Conservation (phyloP, 2,113 vertebrate species). For the Sclerurus mexicanus region DNA sequence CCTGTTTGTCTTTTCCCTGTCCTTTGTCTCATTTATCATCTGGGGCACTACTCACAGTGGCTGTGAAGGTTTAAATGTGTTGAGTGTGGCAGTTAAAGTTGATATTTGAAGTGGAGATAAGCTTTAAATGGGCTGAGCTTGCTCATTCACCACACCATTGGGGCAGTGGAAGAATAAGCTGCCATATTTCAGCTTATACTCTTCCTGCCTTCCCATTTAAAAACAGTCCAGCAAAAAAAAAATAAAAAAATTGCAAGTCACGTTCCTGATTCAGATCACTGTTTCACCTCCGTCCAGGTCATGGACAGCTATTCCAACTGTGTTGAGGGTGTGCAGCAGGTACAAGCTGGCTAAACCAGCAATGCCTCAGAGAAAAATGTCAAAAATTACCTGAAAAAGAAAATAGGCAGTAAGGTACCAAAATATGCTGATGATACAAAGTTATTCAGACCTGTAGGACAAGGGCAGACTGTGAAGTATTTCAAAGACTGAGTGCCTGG, state of each 20-base stretch:
- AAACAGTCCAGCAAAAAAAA: background rate
- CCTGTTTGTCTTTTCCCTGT: background rate
- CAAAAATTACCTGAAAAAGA: slow-evolving; percentile 4
- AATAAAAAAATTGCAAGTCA: background rate
- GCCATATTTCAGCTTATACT: background rate
- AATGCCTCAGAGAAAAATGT: background rate
- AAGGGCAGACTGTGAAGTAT: slow-evolving; percentile 36
- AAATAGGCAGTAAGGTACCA: background rate
- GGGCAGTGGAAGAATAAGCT: background rate
- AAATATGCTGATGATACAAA: slow-evolving; percentile 32
- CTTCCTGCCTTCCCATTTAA: background rate
- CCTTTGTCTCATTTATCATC: background rate
- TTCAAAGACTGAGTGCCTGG: slow-evolving; percentile 3
- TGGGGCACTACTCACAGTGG: background rate
- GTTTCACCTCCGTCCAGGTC: background rate
- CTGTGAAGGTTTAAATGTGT: background rate
- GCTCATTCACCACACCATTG: background rate
- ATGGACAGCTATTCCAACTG: background rate
- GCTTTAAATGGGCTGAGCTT: background rate
- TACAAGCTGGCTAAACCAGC: background rate
- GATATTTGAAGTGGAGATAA: background rate
- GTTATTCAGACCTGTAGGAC: slow-evolving; percentile 33
- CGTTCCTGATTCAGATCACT: background rate
- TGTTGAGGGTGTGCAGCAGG: background rate
- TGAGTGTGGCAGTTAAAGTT: background rate